These are phyloP conservation scores for Coregonus clupeaformis DNA, from an alignment of 2,113 vertebrate genomes.

Conservation along the genomic window DNA sequence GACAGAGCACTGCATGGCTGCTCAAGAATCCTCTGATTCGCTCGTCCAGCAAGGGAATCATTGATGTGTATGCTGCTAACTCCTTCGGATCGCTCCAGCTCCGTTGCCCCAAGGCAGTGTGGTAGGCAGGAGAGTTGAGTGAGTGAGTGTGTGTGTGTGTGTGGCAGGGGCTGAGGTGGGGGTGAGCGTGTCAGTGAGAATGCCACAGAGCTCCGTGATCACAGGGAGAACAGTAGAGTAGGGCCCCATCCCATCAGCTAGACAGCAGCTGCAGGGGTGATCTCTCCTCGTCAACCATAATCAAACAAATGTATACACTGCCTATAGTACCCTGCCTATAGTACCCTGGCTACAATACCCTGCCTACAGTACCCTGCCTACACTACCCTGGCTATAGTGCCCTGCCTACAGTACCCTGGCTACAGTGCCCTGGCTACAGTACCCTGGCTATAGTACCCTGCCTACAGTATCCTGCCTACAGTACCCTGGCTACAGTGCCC, in stretches of 20 bases:
- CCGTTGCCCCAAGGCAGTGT: conserved; percentile 68
- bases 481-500: no score
- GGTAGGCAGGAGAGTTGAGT: conserved; percentile 41
- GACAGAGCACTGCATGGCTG: conserved; percentile 25
- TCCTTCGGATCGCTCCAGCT: conserved; percentile 67
- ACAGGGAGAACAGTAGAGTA: neutral
- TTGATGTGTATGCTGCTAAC: conserved; percentile 58
- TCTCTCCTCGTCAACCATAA: conserved; percentile 32
- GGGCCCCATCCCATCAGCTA: conserved; percentile 22
- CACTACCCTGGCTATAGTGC: no score
- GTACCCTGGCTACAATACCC: no score
- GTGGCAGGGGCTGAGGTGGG: conserved; percentile 16
- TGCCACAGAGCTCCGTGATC: conserved; percentile 21
- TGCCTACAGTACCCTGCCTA: no score
- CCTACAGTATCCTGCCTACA: no score
- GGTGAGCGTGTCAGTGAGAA: conserved; percentile 29
- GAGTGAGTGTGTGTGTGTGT: conserved; percentile 19
- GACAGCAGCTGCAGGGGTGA: conserved; percentile 35
- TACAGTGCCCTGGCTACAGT: no score
- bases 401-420: no score
- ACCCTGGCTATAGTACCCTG: no score
- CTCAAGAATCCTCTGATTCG: conserved; percentile 34
- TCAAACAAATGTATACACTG: conserved; percentile 37
- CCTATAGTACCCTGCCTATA: no score
- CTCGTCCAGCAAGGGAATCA: conserved; percentile 44